Base-by-base conservation (phyloP, 2,888 invertebrate species). In the Automeris io region DNA sequence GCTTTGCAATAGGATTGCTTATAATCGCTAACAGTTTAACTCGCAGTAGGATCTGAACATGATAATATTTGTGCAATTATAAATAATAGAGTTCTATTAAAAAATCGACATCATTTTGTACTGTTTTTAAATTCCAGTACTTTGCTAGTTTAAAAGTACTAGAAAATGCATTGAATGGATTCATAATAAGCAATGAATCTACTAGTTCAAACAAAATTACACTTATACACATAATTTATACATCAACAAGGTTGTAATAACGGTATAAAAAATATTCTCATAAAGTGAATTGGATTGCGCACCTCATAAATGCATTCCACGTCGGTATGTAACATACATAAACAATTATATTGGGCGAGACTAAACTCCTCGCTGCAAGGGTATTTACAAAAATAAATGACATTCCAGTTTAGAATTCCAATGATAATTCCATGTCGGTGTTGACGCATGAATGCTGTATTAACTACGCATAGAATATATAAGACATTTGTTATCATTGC, bases 301-400 rank as follows among this genome's bases (percentile, higher is more conserved):
- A 29, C 29, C 29, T 29, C 16, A 29, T 29, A 29, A n/a, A 29
- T 29, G 16, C 29, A 29, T 29, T 29, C 29, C 16, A 29, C 13
- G 42, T 38, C 37, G 36, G 41, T 41, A 32, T 16, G 39, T 35
- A 38, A 38, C 33, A 32, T 21, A 33, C 18, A 33, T 29, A 21
- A 19, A 21, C 33, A 33, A 33, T 21, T 33, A 33, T 19, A 33
- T 33, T 39, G 29, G 40, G 44, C 45, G 40, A 48, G 42, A 43
- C 44, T 24, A 52, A 51, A 51, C 59, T 50, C 51, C 57, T 56
- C 32, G 52, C 57, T 54, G 52, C 9, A 56, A 45, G 45, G 39
- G 49, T 53, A 56, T 57, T 58, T 35, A 25, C 41, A 41, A 45
- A 47, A 47, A 41, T 51, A 46, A 54, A 51, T 47, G 51, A 52